Evolutionary conservation across 2,113 vertebrate genomes (phyloP).

Genomic region (Falcunculus frontatus): DNA sequence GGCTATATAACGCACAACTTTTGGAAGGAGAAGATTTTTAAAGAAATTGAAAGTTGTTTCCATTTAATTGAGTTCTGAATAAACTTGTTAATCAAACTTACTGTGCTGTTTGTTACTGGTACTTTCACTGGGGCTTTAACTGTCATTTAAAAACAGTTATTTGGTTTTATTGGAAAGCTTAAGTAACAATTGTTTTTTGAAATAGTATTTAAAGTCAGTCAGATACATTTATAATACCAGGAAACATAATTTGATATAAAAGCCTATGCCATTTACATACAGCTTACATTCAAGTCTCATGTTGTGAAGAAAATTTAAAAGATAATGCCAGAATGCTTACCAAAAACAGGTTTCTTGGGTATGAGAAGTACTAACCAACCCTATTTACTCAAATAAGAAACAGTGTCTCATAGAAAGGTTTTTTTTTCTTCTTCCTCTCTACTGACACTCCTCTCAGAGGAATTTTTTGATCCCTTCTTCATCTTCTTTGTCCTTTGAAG

Average conservation of each 20-base stretch:
- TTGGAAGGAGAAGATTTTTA: neutral
- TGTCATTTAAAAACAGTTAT: neutral
- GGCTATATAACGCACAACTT: neutral
- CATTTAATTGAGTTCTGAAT: neutral
- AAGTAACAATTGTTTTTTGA: neutral
- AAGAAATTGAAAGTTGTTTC: neutral
- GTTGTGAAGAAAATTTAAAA: neutral
- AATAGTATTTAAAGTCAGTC: neutral
- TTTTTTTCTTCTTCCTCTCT: neutral
- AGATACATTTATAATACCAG: neutral
- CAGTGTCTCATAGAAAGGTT: neutral
- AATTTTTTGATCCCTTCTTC: neutral
- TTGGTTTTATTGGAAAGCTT: neutral
- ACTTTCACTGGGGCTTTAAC: neutral
- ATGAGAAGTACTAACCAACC: neutral
- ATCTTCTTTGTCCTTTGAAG: neutral
- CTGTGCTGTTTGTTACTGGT: neutral
- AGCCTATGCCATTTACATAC: neutral
- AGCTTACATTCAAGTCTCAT: neutral
- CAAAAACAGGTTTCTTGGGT: neutral
- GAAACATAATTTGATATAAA: neutral
- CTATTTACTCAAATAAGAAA: neutral
- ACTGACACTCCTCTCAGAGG: neutral
- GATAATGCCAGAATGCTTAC: neutral
- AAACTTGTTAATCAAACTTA: neutral